Conservation (phyloP, 2,888 invertebrate species). For the Andrena camellia region DNA sequence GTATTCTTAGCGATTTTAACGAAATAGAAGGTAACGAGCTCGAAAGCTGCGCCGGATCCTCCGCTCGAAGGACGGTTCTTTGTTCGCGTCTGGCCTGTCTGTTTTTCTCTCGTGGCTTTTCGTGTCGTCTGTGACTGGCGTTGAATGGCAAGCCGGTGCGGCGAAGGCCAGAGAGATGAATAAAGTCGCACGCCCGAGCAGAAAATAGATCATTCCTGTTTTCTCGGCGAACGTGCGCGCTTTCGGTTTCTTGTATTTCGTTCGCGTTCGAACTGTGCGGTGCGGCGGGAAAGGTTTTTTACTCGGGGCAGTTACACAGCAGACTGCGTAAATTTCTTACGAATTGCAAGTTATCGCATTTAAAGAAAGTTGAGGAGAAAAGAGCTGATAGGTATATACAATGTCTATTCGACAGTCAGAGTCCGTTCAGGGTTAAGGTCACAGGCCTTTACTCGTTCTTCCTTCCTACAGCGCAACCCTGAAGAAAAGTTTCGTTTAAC, state of each 20-base stretch:
- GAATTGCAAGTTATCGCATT: constrained; percentile 42
- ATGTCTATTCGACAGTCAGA: constrained; percentile 21
- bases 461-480: constrained; percentile 39
- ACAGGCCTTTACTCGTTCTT: constrained; percentile 36
- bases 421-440: constrained; percentile 40
- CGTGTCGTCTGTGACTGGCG: background rate
- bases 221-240: background rate
- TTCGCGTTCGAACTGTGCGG: constrained; percentile 37
- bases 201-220: background rate
- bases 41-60: background rate
- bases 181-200: background rate
- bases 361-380: constrained; percentile 15
- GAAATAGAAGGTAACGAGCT: background rate
- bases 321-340: constrained; percentile 62
- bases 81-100: no score
- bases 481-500: constrained; percentile 16
- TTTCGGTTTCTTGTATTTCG: background rate
- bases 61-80: no score
- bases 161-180: background rate
- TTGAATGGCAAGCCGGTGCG: no score
- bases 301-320: constrained; percentile 73
- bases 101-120: background rate
- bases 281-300: constrained; percentile 59
- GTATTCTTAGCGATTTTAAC: background rate
- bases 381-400: constrained; percentile 23